Conservation (phyloP, 2,113 vertebrate species). For the Siniperca chuatsi region DNA sequence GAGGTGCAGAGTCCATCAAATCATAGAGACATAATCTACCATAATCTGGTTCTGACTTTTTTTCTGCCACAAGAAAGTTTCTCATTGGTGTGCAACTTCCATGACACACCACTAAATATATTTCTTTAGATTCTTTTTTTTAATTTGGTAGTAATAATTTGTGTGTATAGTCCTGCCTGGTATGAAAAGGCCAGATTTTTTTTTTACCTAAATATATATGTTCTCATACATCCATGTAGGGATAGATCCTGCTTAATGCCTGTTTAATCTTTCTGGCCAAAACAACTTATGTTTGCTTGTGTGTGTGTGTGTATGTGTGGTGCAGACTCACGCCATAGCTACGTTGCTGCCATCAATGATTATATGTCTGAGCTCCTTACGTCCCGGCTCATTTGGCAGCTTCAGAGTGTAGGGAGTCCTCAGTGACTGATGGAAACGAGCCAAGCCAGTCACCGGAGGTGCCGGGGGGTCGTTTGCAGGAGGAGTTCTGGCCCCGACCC, state of each 20-base stretch:
- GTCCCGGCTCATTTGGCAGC: constrained; percentile 92
- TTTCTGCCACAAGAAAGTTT: neutral
- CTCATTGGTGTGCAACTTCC: neutral
- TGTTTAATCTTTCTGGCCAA: neutral
- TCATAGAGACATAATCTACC: neutral
- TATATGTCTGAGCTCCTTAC: constrained; percentile 87
- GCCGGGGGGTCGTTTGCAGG: constrained; percentile 65
- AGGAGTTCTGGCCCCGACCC: constrained; percentile 40
- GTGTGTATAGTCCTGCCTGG: neutral
- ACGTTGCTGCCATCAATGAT: constrained; percentile 99
- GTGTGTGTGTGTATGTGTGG: neutral
- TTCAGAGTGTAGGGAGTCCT: constrained; percentile 91
- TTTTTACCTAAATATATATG: neutral
- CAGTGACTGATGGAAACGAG: constrained; percentile 93
- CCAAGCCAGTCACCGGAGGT: constrained; percentile 89
- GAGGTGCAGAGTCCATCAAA: neutral
- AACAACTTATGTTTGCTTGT: neutral
- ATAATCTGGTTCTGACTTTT: neutral
- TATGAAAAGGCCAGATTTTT: neutral
- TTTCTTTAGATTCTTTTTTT: neutral
- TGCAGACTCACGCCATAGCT: constrained; percentile 93
- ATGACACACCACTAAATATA: neutral
- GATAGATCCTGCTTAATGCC: neutral
- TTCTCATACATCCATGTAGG: neutral
- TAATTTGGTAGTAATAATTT: neutral